These are phyloP conservation scores for Troilus luridus DNA, from an alignment of 2,888 invertebrate species.

Conservation along the genomic window DNA sequence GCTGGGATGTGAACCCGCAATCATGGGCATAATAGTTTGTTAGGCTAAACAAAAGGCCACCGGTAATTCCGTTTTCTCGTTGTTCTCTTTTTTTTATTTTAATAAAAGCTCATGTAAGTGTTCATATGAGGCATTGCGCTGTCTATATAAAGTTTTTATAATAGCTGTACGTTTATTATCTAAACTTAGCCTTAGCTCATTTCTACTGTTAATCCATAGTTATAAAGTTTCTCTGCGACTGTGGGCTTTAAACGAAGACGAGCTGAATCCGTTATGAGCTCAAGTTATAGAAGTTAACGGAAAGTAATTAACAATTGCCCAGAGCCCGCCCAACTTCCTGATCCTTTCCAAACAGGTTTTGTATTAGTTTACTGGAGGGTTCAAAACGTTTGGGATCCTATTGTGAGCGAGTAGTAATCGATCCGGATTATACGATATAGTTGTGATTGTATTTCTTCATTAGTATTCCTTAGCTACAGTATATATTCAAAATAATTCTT, in stretches of 20 bases:
- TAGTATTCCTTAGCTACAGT: no score
- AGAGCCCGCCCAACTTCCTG: not conserved
- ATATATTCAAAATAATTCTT: no score
- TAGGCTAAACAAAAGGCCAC: no score
- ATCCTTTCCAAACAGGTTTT: not conserved
- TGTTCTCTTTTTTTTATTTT: no score
- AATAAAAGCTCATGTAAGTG: no score
- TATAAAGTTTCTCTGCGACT: not conserved
- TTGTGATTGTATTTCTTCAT: not conserved
- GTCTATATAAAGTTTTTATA: no score
- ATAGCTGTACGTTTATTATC: not conserved
- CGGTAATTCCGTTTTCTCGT: no score
- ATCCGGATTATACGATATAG: not conserved
- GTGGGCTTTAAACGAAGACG: not conserved
- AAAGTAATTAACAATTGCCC: constrained; percentile 19
- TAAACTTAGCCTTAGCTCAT: not conserved
- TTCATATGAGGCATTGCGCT: no score
- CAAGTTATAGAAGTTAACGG: not conserved
- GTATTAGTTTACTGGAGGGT: not conserved
- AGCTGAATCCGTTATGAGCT: not conserved
- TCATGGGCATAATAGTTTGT: no score
- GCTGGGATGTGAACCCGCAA: no score
- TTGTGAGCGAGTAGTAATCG: not conserved
- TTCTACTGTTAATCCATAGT: not conserved
- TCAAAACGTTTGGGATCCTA: not conserved